These are phyloP conservation scores for Catharus minimus DNA, from an alignment of 2,113 vertebrate species.

Conservation along the genomic window DNA sequence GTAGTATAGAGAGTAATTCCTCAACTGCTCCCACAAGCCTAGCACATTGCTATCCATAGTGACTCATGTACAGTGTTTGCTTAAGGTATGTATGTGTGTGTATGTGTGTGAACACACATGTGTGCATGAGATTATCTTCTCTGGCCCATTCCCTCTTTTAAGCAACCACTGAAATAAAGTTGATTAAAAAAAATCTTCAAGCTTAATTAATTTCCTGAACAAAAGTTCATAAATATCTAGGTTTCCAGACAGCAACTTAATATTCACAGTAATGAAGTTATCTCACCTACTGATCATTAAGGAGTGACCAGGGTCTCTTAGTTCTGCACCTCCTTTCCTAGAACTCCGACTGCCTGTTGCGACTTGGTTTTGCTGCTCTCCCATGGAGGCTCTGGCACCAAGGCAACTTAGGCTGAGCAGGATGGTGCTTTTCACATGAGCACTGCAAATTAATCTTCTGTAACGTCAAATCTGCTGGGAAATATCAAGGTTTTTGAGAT, in stretches of 20 bases:
- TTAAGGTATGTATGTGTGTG: background rate
- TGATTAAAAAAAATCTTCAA: background rate
- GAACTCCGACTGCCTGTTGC: fast-evolving
- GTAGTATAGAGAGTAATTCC: slow-evolving; percentile 26
- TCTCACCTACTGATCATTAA: background rate
- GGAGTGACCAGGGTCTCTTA: background rate
- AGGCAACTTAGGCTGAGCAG: slow-evolving; percentile 19
- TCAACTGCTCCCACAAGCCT: slow-evolving; percentile 3
- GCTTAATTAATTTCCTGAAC: background rate
- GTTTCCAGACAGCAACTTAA: background rate
- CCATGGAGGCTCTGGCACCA: background rate
- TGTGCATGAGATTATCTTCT: background rate
- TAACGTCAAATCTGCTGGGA: background rate
- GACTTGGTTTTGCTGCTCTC: slow-evolving; percentile 32
- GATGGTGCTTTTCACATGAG: background rate
- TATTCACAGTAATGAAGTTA: background rate
- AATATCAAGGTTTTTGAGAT: background rate
- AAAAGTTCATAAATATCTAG: background rate
- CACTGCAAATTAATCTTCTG: background rate
- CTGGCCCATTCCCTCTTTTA: background rate
- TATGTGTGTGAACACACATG: background rate
- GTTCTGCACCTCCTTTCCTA: background rate
- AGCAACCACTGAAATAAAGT: slow-evolving; percentile 16
- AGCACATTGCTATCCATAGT: background rate
- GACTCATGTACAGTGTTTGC: slow-evolving; percentile 10